Base-by-base conservation (phyloP, 2,888 invertebrate genomes). In the Beris morrisii region DNA sequence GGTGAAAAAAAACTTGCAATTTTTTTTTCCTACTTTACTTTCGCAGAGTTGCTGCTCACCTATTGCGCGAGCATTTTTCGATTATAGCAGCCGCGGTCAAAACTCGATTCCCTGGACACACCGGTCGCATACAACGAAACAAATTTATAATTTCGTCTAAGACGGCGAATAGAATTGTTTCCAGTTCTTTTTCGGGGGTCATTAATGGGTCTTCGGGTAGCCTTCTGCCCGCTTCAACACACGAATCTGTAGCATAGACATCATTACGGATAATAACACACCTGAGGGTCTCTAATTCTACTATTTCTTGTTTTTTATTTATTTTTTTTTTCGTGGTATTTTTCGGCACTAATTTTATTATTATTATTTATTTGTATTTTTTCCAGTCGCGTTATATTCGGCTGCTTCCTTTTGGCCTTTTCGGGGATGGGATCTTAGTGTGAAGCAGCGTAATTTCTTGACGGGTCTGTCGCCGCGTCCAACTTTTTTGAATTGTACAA, bases 211-310 rank as follows among this genome's bases (percentile, higher is more conserved):
- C 38, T 38, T 38, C 53, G 46, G 66, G 52, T 61, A 54, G 52
- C 59, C 59, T 53, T 45, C 54, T 52, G 52, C 46, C 59, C 54
- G 54, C 6, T 22, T 38, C 9, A 5, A 38, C 9, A 38, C 3
- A 38, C 38, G 38, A 38, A 5, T 38, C 7, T 38, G 38, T 38
- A 38, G 38, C 66, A 66, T 66, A 66, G 66, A 66, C 66, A 67
- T 63, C 48, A 67, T 67, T 67, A 67, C 54, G 63, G 66, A 67
- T 67, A 67, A 67, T 67, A 67, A 67, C 66, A 67, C 56, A 56
- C 63, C 66, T 48, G 66, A 67, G 66, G 63, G 63, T 63, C 63
- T 63, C 55, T 67, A 67, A 67, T 67, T 22, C 22, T 22, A 13
- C 13, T 48, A 15, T 13, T 22, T 48, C 7, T 13, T 13, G 48